Conservation (phyloP, 2,888 invertebrate genomes). For the Pachycephus smyrnensis region DNA sequence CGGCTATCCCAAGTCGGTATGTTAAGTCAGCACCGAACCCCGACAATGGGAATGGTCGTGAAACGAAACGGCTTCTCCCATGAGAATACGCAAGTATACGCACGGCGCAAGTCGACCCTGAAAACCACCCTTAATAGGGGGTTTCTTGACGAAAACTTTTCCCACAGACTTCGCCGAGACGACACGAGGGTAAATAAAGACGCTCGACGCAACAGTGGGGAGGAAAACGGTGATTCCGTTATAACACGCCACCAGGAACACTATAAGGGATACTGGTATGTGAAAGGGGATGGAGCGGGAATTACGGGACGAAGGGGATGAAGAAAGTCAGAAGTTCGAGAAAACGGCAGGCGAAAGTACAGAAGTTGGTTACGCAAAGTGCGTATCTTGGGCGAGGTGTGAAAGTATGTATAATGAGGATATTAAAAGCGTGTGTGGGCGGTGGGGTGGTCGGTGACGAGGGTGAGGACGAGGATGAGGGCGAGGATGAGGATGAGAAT, state of each 20-base stretch:
- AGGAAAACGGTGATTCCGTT: background rate
- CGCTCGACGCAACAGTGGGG: background rate
- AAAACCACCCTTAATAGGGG: constrained; percentile 6
- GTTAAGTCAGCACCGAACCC: constrained; percentile 35
- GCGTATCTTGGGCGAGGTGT: constrained; percentile 43
- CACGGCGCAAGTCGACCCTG: background rate
- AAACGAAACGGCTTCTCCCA: constrained; percentile 11
- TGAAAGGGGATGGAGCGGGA: background rate
- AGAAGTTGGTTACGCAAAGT: constrained; percentile 8
- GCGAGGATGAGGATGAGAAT: constrained; percentile 12
- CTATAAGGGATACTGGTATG: background rate
- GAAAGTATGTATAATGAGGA: constrained; percentile 50
- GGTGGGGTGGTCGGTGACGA: constrained; percentile 19
- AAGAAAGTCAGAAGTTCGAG: background rate
- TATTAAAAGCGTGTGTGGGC: constrained; percentile 15
- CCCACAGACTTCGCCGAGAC: constrained; percentile 34
- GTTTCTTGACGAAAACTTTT: constrained; percentile 38
- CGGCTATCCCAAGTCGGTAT: constrained; percentile 54
- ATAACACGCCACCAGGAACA: background rate
- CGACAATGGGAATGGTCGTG: constrained; percentile 46
- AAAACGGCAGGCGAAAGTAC: background rate
- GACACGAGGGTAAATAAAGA: constrained; percentile 5
- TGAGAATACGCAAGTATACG: background rate
- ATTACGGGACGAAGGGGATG: background rate
- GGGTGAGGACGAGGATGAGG: background rate